Evolutionary conservation across 1,140 invertebrate species (phyloP).

Genomic region (Scaptomyza hsui): DNA sequence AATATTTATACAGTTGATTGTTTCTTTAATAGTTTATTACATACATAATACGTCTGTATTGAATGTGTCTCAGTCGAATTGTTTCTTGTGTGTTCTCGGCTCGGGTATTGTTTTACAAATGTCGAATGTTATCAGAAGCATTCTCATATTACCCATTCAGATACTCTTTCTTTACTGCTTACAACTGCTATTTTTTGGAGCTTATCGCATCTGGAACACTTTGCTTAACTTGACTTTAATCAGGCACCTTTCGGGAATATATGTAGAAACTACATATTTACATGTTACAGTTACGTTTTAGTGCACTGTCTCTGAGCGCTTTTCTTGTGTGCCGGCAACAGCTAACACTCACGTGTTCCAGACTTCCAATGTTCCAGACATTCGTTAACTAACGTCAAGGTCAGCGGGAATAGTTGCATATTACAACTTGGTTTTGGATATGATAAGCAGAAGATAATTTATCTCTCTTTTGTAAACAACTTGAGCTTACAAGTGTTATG

Average conservation of each 20-base stretch:
- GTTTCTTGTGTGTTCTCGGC: not conserved
- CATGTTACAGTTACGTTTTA: slow-evolving; percentile 19
- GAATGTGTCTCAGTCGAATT: slow-evolving; percentile 1
- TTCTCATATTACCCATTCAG: slow-evolving; percentile 19
- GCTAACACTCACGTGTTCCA: not conserved
- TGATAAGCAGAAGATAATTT: not conserved
- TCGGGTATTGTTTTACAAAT: not conserved
- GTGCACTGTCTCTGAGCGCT: not conserved
- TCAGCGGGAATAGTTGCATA: not conserved
- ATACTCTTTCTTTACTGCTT: slow-evolving; percentile 17
- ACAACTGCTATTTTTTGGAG: slow-evolving; percentile 14
- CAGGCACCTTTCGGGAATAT: slow-evolving; percentile 11
- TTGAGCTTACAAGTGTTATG: not conserved
- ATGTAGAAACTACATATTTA: not conserved
- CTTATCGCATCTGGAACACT: slow-evolving; percentile 34
- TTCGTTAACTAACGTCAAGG: not conserved
- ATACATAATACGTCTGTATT: not conserved
- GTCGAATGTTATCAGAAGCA: slow-evolving; percentile 23
- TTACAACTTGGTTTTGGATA: not conserved
- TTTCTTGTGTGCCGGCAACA: too few relatives aligned
- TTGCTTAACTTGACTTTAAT: slow-evolving; percentile 24
- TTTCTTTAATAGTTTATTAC: not conserved
- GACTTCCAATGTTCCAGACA: not conserved
- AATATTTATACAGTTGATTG: slow-evolving; percentile 1
- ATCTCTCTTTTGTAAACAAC: not conserved